phyloP scores from a whole-genome alignment of 2,797 vertebrate species.

The Furcifer pardalis region DNA sequence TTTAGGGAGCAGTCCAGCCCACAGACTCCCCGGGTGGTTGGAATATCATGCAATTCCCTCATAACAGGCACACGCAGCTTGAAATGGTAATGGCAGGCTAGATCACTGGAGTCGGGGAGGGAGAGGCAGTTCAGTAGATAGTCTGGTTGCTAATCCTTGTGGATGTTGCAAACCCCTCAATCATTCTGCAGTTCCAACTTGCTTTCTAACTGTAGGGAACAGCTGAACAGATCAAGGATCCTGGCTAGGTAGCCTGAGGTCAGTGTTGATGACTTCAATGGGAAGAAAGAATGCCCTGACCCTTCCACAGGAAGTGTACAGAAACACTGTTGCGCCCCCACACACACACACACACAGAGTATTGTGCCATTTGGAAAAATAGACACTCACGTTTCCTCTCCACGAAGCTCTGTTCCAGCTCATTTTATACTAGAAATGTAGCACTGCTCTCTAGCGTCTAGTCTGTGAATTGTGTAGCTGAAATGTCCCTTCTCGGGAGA shows the following conservation, averaged over 20 bases:
- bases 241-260: neutral
- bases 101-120: neutral
- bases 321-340: neutral
- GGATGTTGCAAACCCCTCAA: neutral
- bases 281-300: neutral
- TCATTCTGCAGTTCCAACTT: too few relatives aligned
- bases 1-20: too few relatives aligned
- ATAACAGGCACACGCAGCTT: neutral
- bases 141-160: neutral
- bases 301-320: neutral
- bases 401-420: fast-evolving
- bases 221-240: fast-evolving
- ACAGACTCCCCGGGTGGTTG: neutral
- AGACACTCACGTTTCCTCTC: neutral
- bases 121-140: neutral
- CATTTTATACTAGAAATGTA: fast-evolving
- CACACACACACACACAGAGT: neutral
- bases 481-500: neutral
- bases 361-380: constrained; percentile 21
- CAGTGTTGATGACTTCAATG: constrained; percentile 13
- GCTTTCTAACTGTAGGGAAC: fast-evolving
- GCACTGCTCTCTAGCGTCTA: constrained; percentile 65
- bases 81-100: too few relatives aligned
- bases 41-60: neutral
- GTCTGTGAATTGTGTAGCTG: neutral